Conservation (phyloP, 2,888 invertebrate genomes). For the Drosophila histrio region DNA sequence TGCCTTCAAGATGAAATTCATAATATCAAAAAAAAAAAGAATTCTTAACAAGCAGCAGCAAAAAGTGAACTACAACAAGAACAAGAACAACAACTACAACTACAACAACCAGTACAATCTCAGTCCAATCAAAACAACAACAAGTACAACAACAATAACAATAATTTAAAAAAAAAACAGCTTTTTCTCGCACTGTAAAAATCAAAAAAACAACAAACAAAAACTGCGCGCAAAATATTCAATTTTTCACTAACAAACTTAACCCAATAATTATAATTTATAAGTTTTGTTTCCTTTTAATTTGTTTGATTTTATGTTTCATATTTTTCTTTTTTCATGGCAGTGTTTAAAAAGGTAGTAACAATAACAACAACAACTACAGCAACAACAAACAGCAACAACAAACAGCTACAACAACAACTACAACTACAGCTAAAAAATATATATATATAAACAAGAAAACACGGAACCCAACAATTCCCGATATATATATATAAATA, state of each 20-base stretch:
- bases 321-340: constrained; percentile 44
- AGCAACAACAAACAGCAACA: constrained; percentile 29
- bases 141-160: constrained; percentile 36
- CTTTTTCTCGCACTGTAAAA: constrained; percentile 51
- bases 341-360: constrained; percentile 55
- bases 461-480: constrained; percentile 12
- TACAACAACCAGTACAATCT: constrained; percentile 32
- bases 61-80: no score
- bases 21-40: constrained; percentile 10
- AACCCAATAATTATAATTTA: constrained; percentile 30
- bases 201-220: constrained; percentile 16
- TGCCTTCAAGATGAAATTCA: constrained; percentile 26
- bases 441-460: constrained; percentile 4
- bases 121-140: constrained; percentile 45
- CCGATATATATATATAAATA: neutral
- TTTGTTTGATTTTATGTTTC: constrained; percentile 25
- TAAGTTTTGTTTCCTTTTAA: constrained; percentile 8
- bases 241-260: constrained; percentile 44
- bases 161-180: constrained; percentile 24
- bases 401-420: constrained; percentile 28
- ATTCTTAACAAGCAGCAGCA: constrained; percentile 45
- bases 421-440: constrained; percentile 20
- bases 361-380: constrained; percentile 49
- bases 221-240: constrained; percentile 23
- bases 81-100: constrained; percentile 42